These are phyloP conservation scores for Sciaenops ocellatus DNA, from an alignment of 2,797 vertebrate genomes.

Conservation along the genomic window DNA sequence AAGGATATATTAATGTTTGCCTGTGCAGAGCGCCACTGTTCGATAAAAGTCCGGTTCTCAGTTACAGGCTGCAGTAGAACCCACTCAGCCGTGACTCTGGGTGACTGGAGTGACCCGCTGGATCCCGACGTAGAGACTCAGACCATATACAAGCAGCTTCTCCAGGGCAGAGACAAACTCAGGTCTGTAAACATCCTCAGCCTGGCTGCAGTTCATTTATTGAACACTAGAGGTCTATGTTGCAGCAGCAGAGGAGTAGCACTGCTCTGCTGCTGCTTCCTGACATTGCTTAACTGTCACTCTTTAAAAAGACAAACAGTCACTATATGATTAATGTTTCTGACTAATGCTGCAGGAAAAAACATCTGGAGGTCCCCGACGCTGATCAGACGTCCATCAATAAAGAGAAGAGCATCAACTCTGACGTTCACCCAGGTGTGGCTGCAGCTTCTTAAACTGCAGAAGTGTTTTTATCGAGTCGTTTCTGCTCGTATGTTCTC, in stretches of 20 bases:
- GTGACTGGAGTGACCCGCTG: slow-evolving; percentile 92
- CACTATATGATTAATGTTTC: slow-evolving; percentile 34
- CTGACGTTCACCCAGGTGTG: slow-evolving; percentile 78
- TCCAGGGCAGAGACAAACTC: slow-evolving; percentile 89
- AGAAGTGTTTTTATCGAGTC: background rate
- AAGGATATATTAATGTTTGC: background rate
- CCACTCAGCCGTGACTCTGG: slow-evolving; percentile 90
- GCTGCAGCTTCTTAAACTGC: background rate
- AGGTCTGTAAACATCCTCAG: slow-evolving; percentile 71
- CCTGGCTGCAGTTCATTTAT: slow-evolving; percentile 54
- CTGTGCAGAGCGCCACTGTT: slow-evolving; percentile 1
- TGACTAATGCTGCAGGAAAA: slow-evolving; percentile 71
- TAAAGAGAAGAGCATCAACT: slow-evolving; percentile 65
- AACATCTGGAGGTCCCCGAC: slow-evolving; percentile 81
- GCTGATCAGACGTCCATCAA: slow-evolving; percentile 63
- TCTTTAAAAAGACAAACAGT: slow-evolving; percentile 10
- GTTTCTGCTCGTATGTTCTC: background rate
- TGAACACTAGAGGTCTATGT: slow-evolving; percentile 80
- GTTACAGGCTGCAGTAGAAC: slow-evolving; percentile 92
- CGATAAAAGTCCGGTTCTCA: slow-evolving; percentile 56
- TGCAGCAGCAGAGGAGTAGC: slow-evolving; percentile 46
- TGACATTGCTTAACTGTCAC: slow-evolving; percentile 1
- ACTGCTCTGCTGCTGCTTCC: slow-evolving; percentile 16
- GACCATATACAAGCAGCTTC: slow-evolving; percentile 90
- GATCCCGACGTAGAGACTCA: slow-evolving; percentile 91